A percentile compares a stretch with the other conserved stretches of the same genome.
Conservation (phyloP, 2,113 vertebrate species). For the Laticauda colubrina region DNA sequence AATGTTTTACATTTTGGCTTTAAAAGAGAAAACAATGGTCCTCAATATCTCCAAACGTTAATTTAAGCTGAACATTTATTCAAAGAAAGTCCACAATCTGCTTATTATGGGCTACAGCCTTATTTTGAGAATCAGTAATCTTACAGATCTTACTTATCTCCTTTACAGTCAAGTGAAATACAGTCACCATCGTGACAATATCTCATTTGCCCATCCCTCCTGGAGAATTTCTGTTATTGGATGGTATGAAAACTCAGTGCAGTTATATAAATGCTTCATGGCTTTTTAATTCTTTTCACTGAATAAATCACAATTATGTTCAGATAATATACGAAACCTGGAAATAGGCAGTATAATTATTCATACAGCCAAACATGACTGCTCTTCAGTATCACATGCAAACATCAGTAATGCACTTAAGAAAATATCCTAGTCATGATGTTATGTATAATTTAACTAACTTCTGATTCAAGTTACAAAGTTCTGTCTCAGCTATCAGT, state of each 20-base stretch:
- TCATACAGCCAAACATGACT: background rate
- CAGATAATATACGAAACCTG: background rate
- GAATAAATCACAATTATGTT: background rate
- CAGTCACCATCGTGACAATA: background rate
- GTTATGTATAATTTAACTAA: background rate
- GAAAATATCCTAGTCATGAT: background rate
- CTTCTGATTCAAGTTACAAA: background rate
- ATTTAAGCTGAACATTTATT: background rate
- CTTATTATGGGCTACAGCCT: background rate
- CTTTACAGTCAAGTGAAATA: background rate
- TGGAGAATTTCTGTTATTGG: background rate
- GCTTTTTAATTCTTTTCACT: background rate
- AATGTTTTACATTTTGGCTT: background rate
- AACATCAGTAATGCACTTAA: background rate
- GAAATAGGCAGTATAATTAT: background rate
- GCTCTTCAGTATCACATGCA: background rate
- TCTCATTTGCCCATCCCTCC: background rate
- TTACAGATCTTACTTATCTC: background rate
- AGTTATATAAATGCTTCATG: background rate
- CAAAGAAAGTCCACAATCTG: background rate
- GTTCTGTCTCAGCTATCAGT: background rate
- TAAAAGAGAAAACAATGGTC: background rate
- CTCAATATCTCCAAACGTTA: background rate
- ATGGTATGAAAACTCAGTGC: background rate
- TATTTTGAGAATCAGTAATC: background rate